Percentiles rank a stretch among this genome's conserved stretches.
Evolutionary conservation across 2,888 invertebrate genomes (phyloP).

Genomic region (Chaetoderma sp.): DNA sequence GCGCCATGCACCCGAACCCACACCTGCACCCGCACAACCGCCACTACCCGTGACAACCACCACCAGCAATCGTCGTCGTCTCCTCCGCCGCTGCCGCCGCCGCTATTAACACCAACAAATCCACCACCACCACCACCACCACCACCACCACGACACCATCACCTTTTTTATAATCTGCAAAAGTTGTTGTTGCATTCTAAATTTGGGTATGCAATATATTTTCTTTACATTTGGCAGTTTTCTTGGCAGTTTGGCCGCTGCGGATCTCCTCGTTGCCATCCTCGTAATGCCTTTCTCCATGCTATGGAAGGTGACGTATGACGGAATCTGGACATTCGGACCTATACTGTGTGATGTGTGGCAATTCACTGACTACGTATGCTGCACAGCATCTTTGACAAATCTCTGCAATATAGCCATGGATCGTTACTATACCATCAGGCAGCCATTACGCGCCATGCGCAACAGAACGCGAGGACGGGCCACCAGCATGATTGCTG

Average conservation of each 20-base stretch:
- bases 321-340: constrained; percentile 84
- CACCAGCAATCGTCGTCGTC: too few relatives aligned
- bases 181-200: too few relatives aligned
- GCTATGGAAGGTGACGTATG: constrained; percentile 38
- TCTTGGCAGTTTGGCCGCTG: constrained; percentile 94
- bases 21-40: too few relatives aligned
- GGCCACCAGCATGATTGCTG: not conserved
- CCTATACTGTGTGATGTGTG: constrained; percentile 96
- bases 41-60: too few relatives aligned
- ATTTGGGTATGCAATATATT: too few relatives aligned
- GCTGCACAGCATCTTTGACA: constrained; percentile 94
- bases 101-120: too few relatives aligned
- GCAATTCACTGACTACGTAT: constrained; percentile 94
- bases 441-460: constrained; percentile 91
- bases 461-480: constrained; percentile 86
- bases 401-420: constrained; percentile 95
- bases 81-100: too few relatives aligned
- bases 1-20: too few relatives aligned
- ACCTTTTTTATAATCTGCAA: too few relatives aligned
- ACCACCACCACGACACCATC: too few relatives aligned
- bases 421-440: constrained; percentile 97
- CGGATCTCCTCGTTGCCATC: constrained; percentile 92
- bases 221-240: too few relatives aligned
- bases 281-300: constrained; percentile 91
- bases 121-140: too few relatives aligned